Evolutionary conservation across 2,888 invertebrate species (phyloP), one percentile per base, ranked within the genome.

Genomic region (Epsilonema sp.): DNA sequence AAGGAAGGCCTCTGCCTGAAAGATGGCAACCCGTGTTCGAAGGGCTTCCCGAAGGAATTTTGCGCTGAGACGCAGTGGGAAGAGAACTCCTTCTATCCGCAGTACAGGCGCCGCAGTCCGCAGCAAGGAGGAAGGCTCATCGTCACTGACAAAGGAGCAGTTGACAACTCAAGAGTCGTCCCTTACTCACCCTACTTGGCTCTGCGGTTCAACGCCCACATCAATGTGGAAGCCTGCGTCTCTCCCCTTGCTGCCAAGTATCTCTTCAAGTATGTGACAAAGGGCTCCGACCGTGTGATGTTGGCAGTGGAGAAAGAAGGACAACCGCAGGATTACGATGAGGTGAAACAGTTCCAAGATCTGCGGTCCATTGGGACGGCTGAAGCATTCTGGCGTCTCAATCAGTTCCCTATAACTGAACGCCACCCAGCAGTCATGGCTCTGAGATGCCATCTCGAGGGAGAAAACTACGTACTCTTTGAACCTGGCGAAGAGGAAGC

Each of bases 171-270:
- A 19, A 5, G 26, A n/a, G 47, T 53, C 37, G 47, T 53, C 23
- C 44, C 51, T n/a, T 51, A 51, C 43, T 49, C 21, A 24, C 53
- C 51, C 2, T 43, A 26, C n/a, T 37, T 53, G 36, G 19, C 5
- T 19, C 31, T 31, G 20, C 23, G 42, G 23, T 39, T 22, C 20
- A 25, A 50, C 24, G 49, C 43, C 16, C 51, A 53, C 44, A 42
- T 52, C 4, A 51, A 51, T 26, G 47, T 52, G 8, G 53, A 51
- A 50, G 3, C 42, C 16, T 52, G 52, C 47, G 39, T 13, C 13
- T 20, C 51, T 19, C 41, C 19, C 16, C 21, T 23, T 3, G 16
- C 5, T 26, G 22, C n/a, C 3, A 44, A 45, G 19, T 47, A 47
- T 19, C 19, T 47, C 16, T 49, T 46, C 45, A 47, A 49, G 26